phyloP scores from a whole-genome alignment of 2,797 vertebrate species.

The Choloepus didactylus region DNA sequence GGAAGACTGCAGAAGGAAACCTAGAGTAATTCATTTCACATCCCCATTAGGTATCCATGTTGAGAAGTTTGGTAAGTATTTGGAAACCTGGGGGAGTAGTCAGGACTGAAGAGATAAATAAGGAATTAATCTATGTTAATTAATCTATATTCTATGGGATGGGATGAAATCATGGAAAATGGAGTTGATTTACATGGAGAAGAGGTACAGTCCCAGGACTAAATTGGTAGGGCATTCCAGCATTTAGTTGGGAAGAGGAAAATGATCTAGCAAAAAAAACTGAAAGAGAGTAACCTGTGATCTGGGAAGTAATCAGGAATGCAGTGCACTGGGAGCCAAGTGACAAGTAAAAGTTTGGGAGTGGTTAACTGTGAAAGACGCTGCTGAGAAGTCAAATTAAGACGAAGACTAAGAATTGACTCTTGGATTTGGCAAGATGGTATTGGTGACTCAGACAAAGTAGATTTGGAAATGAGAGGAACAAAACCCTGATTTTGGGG shows the following conservation, averaged over 20 bases:
- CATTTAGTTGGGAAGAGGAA: background rate
- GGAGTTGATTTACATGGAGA: background rate
- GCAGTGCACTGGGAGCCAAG: background rate
- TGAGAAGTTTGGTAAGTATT: background rate
- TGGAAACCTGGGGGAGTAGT: background rate
- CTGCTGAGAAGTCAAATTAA: background rate
- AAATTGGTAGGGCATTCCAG: background rate
- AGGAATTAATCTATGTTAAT: background rate
- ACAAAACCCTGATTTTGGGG: background rate
- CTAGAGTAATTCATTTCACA: background rate
- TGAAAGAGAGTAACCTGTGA: background rate
- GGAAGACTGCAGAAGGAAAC: background rate
- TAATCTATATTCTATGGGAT: too few species aligned
- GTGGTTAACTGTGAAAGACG: background rate
- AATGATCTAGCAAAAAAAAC: background rate
- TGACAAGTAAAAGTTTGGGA: background rate
- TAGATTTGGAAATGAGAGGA: conserved; percentile 11
- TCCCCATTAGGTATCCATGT: background rate
- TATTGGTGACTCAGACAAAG: background rate
- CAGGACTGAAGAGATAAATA: background rate
- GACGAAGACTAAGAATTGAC: background rate
- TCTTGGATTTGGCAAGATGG: background rate
- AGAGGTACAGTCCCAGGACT: background rate
- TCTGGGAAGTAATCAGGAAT: background rate
- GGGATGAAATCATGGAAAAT: background rate